Conservation (phyloP, 2,113 vertebrate genomes). For the Alosa alosa region DNA sequence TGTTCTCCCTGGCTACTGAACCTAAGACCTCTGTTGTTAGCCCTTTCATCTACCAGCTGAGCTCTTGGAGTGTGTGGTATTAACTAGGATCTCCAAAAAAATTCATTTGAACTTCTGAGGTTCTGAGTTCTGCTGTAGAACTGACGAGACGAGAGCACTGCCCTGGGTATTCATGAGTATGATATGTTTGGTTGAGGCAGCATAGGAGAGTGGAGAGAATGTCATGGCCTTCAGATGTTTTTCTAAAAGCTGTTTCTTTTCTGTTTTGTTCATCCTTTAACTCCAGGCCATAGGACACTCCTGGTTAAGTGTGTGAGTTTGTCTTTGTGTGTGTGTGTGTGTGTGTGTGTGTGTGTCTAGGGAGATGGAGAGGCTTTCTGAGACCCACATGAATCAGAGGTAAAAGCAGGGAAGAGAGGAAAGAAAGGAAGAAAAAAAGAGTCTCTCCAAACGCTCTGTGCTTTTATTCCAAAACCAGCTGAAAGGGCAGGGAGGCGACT, state of each 20-base stretch:
- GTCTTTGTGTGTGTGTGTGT: conserved; percentile 24
- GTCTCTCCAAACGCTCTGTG: not conserved
- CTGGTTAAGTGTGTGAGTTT: not conserved
- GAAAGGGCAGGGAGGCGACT: not conserved
- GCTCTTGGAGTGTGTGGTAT: not conserved
- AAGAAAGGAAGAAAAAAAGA: not conserved
- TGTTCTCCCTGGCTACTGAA: not conserved
- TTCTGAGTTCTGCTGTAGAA: no score
- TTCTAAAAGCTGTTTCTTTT: not conserved
- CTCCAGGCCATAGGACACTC: not conserved
- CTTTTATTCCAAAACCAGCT: not conserved
- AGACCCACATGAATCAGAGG: not conserved
- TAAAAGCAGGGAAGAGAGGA: not conserved
- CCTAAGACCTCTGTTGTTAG: not conserved
- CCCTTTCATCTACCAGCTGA: not conserved
- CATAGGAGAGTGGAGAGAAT: not conserved
- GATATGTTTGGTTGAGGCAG: not conserved
- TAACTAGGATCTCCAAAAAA: not conserved
- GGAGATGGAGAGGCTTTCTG: not conserved
- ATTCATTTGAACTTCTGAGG: not conserved
- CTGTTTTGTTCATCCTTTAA: not conserved
- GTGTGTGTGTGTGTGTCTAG: conserved; percentile 29
- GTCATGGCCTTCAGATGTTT: not conserved
- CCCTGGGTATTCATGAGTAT: not conserved
- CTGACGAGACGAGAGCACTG: no score